A percentile compares a stretch with the other conserved stretches of the same genome.
Conservation (phyloP, 2,888 invertebrate species). For the Hyposoter dolosus region DNA sequence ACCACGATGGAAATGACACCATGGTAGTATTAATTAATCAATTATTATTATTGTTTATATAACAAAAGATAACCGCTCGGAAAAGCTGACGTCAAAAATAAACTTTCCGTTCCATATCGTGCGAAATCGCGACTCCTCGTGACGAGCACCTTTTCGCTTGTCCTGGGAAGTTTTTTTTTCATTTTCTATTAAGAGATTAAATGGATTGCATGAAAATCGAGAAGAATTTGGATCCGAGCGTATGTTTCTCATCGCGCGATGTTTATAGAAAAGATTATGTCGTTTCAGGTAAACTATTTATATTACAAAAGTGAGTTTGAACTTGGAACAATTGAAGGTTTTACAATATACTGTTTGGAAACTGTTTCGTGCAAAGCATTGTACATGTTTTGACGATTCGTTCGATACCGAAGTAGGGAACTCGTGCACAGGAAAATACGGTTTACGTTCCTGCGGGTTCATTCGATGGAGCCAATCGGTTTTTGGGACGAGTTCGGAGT, state of each 20-base stretch:
- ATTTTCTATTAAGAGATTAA: background rate
- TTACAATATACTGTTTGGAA: constrained; percentile 5
- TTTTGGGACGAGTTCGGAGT: background rate
- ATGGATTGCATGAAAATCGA: background rate
- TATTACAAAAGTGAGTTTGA: background rate
- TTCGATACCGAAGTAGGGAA: constrained; percentile 10
- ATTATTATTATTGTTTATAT: too few species aligned
- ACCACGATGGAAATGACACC: too few species aligned
- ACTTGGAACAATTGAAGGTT: background rate
- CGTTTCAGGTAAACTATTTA: background rate
- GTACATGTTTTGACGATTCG: constrained; percentile 21
- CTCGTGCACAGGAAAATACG: background rate
- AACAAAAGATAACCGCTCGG: too few species aligned
- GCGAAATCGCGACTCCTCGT: background rate
- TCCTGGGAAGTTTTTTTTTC: background rate
- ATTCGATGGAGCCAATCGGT: constrained; percentile 8
- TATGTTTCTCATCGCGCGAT: background rate
- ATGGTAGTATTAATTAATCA: too few species aligned
- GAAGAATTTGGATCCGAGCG: background rate
- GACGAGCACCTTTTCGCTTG: background rate
- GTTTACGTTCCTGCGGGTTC: background rate
- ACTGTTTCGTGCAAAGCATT: constrained; percentile 16
- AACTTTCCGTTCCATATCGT: background rate
- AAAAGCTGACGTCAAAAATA: too few species aligned
- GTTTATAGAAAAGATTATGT: background rate